Evolutionary conservation across 1,140 invertebrate genomes (phyloP).

Genomic region (Drosophila bipectinata): DNA sequence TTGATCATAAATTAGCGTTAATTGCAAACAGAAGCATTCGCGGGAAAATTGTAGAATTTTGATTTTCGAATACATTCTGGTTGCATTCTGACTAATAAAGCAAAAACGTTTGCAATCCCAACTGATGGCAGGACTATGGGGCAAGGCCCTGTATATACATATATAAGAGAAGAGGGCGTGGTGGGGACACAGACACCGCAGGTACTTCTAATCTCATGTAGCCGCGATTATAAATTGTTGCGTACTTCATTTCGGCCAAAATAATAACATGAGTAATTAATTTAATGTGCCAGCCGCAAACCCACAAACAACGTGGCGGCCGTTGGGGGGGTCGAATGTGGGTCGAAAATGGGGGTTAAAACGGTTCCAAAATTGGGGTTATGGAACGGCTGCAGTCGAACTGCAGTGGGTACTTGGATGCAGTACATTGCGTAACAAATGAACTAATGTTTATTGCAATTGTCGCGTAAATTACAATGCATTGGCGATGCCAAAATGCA

Average conservation of each 20-base stretch:
- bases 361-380: background rate
- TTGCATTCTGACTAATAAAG: constrained; percentile 71
- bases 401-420: constrained; percentile 26
- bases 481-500: constrained; percentile 60
- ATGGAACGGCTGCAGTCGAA: constrained; percentile 1
- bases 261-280: constrained; percentile 83
- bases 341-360: background rate
- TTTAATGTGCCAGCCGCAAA: constrained; percentile 79
- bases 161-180: background rate
- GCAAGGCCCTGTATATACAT: too few relatives aligned
- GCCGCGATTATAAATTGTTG: constrained; percentile 82
- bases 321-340: background rate
- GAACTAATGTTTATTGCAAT: constrained; percentile 82
- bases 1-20: constrained; percentile 74
- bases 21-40: constrained; percentile 52
- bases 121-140: background rate
- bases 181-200: constrained; percentile 43
- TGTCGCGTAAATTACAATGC: constrained; percentile 78
- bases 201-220: constrained; percentile 82
- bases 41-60: constrained; percentile 65
- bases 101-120: constrained; percentile 61
- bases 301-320: constrained; percentile 43
- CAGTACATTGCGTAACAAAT: constrained; percentile 63
- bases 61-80: constrained; percentile 61
- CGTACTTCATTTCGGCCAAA: constrained; percentile 82